Percentiles rank a stretch among this genome's conserved stretches.
Conservation (phyloP, 2,888 invertebrate genomes). For the Polymixis lichenea region DNA sequence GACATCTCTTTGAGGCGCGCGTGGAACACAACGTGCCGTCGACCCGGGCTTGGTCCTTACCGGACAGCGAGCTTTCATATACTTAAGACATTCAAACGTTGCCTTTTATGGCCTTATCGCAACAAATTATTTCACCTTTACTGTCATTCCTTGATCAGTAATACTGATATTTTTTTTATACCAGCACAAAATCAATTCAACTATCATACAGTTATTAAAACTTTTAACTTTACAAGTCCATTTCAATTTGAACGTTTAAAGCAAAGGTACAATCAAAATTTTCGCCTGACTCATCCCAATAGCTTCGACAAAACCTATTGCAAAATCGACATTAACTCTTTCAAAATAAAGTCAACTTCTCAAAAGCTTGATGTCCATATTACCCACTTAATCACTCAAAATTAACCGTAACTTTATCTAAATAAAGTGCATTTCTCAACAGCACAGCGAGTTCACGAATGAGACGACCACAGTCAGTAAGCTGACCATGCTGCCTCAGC, state of each 20-base stretch:
- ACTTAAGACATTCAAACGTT: too few relatives aligned
- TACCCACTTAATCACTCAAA: neutral
- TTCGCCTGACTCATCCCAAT: neutral
- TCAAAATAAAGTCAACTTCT: conserved; percentile 14
- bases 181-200: neutral
- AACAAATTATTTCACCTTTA: too few relatives aligned
- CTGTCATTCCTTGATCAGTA: too few relatives aligned
- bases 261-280: neutral
- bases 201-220: neutral
- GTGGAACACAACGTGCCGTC: too few relatives aligned
- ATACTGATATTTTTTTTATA: too few relatives aligned
- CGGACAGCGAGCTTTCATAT: too few relatives aligned
- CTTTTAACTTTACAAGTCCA: neutral
- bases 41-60: too few relatives aligned
- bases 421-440: conserved; percentile 63
- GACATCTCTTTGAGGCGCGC: too few relatives aligned
- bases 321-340: neutral
- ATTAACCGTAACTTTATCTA: neutral
- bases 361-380: conserved; percentile 88
- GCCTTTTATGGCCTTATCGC: too few relatives aligned
- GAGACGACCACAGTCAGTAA: conserved; percentile 94
- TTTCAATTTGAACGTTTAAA: conserved; percentile 19
- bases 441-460: conserved; percentile 92
- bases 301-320: neutral
- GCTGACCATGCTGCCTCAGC: conserved; percentile 94